Base-by-base conservation (phyloP, 2,797 vertebrate genomes). In the Artibeus lituratus region DNA sequence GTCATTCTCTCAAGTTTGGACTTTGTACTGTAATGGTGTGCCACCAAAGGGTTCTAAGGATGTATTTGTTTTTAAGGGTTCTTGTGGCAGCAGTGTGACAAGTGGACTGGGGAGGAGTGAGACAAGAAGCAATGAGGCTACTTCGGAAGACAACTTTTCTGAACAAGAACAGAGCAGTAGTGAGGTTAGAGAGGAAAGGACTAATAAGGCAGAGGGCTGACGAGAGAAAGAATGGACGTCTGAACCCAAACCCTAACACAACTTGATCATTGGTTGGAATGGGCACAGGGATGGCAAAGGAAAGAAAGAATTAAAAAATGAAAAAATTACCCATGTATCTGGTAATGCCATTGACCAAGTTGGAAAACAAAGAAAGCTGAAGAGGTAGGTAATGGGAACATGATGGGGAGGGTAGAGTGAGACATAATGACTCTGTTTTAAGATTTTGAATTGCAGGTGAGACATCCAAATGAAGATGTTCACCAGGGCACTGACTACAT, bases 381-480 rank as follows among this genome's bases (percentile, higher is more conserved):
- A 37, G 19, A 21, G 16, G 8, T n/a, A 10, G 16, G 29, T 12
- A n/a, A 35, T 53, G 14, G 15, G 16, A 84, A 59, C 15, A 90
- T 35, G 10, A 55, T 81, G 11, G 42, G 21, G n/a, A 96, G 53
- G 21, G 76, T 42, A 32, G 26, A 44, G 6, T 35, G 39, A 89
- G 67, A 86, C 92, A 70, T 44, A 81, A 51, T 57, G n/a, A 92
- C 37, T 83, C 51, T 42, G 37, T 65, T 88, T 93, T 88, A 83
- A 92, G 72, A 90, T 62, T 87, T 42, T 94, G 72, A 78, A 53
- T 53, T 94, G 39, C 74, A 94, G 73, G 42, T 86, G 74, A 84
- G 49, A 51, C 47, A 37, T 47, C 53, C 51, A 94, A 87, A 94
- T 59, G 85, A 87, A 84, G 51, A 62, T 62, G 11, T 84, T 22